These are phyloP conservation scores for Pseudomyrmex dendroicus DNA, from an alignment of 1,140 invertebrate genomes.

Conservation along the genomic window DNA sequence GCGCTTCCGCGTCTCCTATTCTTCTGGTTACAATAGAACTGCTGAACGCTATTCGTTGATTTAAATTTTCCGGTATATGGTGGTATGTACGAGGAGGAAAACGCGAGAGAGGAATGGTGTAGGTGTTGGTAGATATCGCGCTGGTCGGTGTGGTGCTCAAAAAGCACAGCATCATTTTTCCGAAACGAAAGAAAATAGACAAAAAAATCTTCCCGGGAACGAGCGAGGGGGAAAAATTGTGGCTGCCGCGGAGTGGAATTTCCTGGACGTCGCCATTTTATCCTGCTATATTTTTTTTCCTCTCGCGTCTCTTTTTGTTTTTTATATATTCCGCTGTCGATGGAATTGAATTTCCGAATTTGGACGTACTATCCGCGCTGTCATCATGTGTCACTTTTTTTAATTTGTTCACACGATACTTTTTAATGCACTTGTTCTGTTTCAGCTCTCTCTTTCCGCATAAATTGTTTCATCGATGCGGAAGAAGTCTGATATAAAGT, in stretches of 20 bases:
- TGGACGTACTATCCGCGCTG: constrained; percentile 29
- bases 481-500: too few species aligned
- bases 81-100: constrained; percentile 17
- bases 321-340: constrained; percentile 1
- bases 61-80: constrained; percentile 77
- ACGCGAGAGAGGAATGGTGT: neutral
- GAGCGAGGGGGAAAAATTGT: constrained; percentile 17
- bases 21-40: constrained; percentile 72
- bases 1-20: constrained; percentile 72
- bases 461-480: neutral
- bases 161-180: constrained; percentile 55
- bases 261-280: constrained; percentile 42
- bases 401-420: too few species aligned
- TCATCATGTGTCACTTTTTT: neutral
- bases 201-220: neutral
- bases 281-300: neutral
- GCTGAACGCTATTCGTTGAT: constrained; percentile 75
- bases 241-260: constrained; percentile 44
- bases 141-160: constrained; percentile 9
- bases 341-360: constrained; percentile 29
- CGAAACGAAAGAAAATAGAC: constrained; percentile 47
- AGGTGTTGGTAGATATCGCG: constrained; percentile 31
- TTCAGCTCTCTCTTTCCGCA: neutral
- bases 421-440: neutral
- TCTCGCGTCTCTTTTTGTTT: neutral